These are phyloP conservation scores for Tribolium castaneum DNA, from an alignment of 1,140 invertebrate genomes.

Conservation along the genomic window DNA sequence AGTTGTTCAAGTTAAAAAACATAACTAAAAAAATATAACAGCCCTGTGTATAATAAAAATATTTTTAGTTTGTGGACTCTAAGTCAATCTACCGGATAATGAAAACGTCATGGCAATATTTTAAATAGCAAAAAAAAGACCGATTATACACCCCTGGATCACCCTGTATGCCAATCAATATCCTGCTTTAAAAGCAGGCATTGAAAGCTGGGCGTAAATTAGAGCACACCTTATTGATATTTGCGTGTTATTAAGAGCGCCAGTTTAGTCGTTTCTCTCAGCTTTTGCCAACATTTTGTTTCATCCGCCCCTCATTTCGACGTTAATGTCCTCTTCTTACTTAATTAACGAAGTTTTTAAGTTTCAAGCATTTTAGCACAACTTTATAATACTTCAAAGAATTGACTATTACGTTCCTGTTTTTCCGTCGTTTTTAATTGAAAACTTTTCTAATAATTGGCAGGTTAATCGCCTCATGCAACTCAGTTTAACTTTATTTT, in stretches of 20 bases:
- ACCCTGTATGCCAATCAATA: too few species aligned
- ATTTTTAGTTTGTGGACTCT: too few species aligned
- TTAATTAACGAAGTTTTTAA: slow-evolving; percentile 33
- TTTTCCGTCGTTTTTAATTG: slow-evolving; percentile 31
- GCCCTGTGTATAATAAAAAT: too few species aligned
- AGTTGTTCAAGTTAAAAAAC: too few species aligned
- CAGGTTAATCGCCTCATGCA: neutral
- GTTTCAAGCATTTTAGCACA: slow-evolving; percentile 14
- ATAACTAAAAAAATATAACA: too few species aligned
- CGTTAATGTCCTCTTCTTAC: slow-evolving; percentile 8
- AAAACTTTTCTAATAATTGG: slow-evolving; percentile 42
- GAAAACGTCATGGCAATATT: too few species aligned
- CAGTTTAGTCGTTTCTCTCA: neutral
- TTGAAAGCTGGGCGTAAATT: neutral
- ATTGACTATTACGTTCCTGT: slow-evolving; percentile 9
- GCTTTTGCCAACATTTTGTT: neutral
- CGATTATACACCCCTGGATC: too few species aligned
- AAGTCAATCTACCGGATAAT: too few species aligned
- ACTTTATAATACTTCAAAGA: slow-evolving; percentile 27
- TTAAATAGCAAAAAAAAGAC: too few species aligned
- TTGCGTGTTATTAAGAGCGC: neutral
- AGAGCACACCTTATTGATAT: neutral
- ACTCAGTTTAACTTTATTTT: neutral
- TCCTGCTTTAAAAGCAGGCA: too few species aligned
- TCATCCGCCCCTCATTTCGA: neutral